phyloP scores from a whole-genome alignment of 1,140 invertebrate genomes.

The Batillaria attramentaria region DNA sequence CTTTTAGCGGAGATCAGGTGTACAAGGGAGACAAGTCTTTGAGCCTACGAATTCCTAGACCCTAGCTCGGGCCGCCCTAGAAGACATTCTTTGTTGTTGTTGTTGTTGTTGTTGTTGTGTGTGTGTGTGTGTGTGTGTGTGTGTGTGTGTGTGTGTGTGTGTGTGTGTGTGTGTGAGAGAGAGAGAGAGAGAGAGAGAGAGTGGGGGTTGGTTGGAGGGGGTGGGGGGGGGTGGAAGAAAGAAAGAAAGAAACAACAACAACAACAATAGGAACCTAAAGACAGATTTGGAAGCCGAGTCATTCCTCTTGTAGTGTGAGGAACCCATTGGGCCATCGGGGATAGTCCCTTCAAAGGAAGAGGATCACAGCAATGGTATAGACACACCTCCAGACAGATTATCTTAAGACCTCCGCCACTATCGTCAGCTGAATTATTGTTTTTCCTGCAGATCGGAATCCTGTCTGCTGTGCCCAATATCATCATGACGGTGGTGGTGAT shows the following conservation, averaged over 20 bases:
- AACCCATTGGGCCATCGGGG: background rate
- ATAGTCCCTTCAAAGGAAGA: background rate
- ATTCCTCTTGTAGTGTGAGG: background rate
- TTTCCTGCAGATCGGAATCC: slow-evolving; percentile 37
- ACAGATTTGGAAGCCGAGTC: background rate
- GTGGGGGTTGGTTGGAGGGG: too few relatives aligned
- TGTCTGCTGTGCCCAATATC: slow-evolving; percentile 42
- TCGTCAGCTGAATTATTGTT: background rate
- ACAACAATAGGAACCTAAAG: background rate
- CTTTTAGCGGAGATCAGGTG: background rate
- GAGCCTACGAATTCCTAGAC: too few relatives aligned
- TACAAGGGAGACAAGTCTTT: background rate
- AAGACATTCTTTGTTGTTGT: too few relatives aligned
- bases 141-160: background rate
- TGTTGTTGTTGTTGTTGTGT: background rate
- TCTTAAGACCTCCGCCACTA: background rate
- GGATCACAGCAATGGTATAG: too few relatives aligned
- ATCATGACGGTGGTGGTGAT: slow-evolving; percentile 42
- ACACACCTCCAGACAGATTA: background rate
- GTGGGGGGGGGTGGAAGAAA: too few relatives aligned
- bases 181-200: too few relatives aligned
- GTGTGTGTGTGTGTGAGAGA: background rate
- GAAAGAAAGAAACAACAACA: too few relatives aligned
- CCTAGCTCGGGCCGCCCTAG: too few relatives aligned
- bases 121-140: slow-evolving; percentile 8